These are phyloP conservation scores for Paramisgurnus dabryanus DNA, from an alignment of 2,113 vertebrate species.

Conservation along the genomic window DNA sequence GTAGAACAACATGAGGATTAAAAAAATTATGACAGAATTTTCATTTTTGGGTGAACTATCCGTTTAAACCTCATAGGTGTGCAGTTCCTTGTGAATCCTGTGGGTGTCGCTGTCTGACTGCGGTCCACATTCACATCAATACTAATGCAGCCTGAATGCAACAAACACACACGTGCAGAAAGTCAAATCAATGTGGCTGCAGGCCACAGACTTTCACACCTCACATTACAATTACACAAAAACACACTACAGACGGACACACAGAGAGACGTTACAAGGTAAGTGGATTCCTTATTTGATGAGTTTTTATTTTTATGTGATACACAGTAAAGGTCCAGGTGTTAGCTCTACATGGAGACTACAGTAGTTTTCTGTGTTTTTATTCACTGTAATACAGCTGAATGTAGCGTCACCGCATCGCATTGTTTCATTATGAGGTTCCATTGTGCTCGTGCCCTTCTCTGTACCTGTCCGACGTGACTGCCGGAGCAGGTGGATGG, in stretches of 20 bases:
- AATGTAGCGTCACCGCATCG: background rate
- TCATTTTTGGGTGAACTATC: too few species aligned
- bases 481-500: slow-evolving; percentile 97
- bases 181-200: slow-evolving; percentile 91
- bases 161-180: slow-evolving; percentile 86
- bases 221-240: slow-evolving; percentile 70
- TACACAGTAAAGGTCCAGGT: background rate
- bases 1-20: too few species aligned
- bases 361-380: background rate
- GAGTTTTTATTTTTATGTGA: background rate
- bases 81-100: slow-evolving; percentile 68
- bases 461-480: slow-evolving; percentile 89
- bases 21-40: too few species aligned
- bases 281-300: background rate
- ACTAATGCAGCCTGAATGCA: slow-evolving; percentile 93
- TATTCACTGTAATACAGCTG: slow-evolving; percentile 7
- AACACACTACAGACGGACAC: background rate
- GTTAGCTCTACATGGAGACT: too few species aligned
- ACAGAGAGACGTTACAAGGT: slow-evolving; percentile 20
- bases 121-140: slow-evolving; percentile 85
- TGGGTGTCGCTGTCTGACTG: slow-evolving; percentile 92
- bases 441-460: slow-evolving; percentile 74
- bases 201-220: slow-evolving; percentile 87
- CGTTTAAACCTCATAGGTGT: background rate
- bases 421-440: slow-evolving; percentile 53